Base-by-base conservation (phyloP, 2,888 invertebrate species). In the Folsomia manolachei region DNA sequence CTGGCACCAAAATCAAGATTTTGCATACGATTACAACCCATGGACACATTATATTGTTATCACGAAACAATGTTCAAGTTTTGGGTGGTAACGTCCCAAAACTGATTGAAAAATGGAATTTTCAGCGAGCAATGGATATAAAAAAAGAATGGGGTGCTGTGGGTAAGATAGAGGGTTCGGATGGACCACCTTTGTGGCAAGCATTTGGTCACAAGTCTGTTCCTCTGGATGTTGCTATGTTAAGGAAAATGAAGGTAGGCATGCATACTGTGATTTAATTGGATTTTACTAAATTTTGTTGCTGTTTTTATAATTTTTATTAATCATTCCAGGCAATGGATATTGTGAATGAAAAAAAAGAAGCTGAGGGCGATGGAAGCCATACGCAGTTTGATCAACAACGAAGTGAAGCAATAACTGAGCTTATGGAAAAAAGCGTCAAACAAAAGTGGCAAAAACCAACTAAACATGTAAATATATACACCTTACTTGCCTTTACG, bases 111-210 rank as follows among this genome's bases (percentile, higher is more conserved):
- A 76, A 78, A 52, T 78, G 78, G 78, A 75, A 77, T 11, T 63
- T 76, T 63, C 78, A 78, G 25, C 70, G 72, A 68, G 74, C 74
- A 19, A 66, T 73, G 23, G 77, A 78, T 27, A 71, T 73, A 7
- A 77, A 78, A 24, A 75, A 77, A 51, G 74, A 75, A 24, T 79
- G 79, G 79, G 78, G 78, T 9, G 67, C 71, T n/a, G 65, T 71
- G 2, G 73, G 73, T 18, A 72, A 24, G 24, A 63, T 72, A 0
- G 73, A 71, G 19, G 73, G 70, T 24, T 24, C 26, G 11, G 75
- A 74, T 61, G 75, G 77, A 14, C 77, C 77, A 2, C 77, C 77
- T 25, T 62, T 70, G 23, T 77, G 77, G 77, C 73, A 70, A 56
- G 70, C 77, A 21, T 77, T 75, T 65, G 77, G 77, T 4, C 71